Base-by-base conservation (phyloP, 2,797 vertebrate genomes). In the Lophotriccus pileatus region DNA sequence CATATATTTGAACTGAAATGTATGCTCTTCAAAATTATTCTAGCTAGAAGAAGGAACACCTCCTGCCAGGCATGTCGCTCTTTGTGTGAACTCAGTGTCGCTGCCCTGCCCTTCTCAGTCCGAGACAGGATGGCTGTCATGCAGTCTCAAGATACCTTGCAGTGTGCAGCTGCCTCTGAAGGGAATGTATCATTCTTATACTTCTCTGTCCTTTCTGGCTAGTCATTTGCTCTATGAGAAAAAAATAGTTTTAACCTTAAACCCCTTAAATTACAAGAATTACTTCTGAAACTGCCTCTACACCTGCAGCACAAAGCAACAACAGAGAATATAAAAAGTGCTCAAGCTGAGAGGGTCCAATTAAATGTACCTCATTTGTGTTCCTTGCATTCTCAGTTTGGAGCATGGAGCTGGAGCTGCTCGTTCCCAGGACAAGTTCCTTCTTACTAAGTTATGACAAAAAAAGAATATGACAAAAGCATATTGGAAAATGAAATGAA, bases 401-500 rank as follows among this genome's bases (percentile, higher is more conserved):
- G 39, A 39, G 39, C 13, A 39, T 39, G 39, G 39, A 39, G 52
- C 75, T 77, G 49, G 47, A 94, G 23, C 41, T 59, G n/a, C 21
- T 76, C 4, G 2, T 82, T 91, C 75, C 37, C 41, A 85, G 44
- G 37, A 70, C 27, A 80, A 56, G 46, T 50, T 60, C 10, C 53
- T 88, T 86, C 13, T 80, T 70, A 63, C 24, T 82, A 69, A 92
- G 22, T 52, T 78, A 76, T 17, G 27, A 56, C 49, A 10, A 19
- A 75, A 77, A 69, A 60, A 87, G 52, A 68, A 34, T 13, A 74
- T 17, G 14, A 91, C 39, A 66, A 85, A 86, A 93, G 32, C 87
- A 49, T 60, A 90, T 12, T 81, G 87, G 69, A 93, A 95, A 93
- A 86, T 44, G 7, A 93, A 93, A 94, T 81, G 19, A 78, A 56